A percentile compares a stretch with the other conserved stretches of the same genome.
Evolutionary conservation across 2,888 invertebrate genomes (phyloP).

Genomic region (Chirona hameri): DNA sequence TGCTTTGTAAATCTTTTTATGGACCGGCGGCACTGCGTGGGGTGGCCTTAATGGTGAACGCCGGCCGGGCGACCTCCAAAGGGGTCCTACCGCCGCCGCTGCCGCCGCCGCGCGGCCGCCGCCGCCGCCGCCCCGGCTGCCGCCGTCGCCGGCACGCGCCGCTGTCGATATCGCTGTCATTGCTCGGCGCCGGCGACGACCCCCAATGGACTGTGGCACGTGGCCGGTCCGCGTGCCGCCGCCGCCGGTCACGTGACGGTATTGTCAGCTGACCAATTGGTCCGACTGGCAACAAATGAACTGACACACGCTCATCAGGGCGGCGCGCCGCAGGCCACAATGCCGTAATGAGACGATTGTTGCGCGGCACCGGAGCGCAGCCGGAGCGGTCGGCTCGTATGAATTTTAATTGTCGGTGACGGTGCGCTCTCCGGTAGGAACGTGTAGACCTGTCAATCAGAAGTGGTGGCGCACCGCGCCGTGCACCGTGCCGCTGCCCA

Average conservation of each 20-base stretch:
- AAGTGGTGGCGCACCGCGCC: too few relatives aligned
- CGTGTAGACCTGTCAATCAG: not conserved
- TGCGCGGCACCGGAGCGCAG: not conserved
- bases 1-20: not conserved
- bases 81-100: not conserved
- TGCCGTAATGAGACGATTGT: slow-evolving; percentile 26
- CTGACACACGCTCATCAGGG: not conserved
- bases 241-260: not conserved
- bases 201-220: slow-evolving; percentile 23
- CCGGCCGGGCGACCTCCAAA: not conserved
- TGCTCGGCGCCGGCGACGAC: not conserved
- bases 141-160: not conserved
- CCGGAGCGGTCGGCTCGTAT: not conserved
- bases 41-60: not conserved
- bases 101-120: not conserved
- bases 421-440: not conserved
- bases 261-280: slow-evolving; percentile 27
- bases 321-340: not conserved
- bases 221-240: not conserved
- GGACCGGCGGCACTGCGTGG: not conserved
- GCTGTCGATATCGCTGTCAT: slow-evolving; percentile 25
- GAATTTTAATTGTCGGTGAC: not conserved
- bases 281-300: slow-evolving; percentile 7
- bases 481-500: too few relatives aligned
- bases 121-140: too few relatives aligned